Percentiles rank a stretch among this genome's conserved stretches.
Evolutionary conservation across 1,140 invertebrate genomes (phyloP).

Genomic region (Sycobia sp.): DNA sequence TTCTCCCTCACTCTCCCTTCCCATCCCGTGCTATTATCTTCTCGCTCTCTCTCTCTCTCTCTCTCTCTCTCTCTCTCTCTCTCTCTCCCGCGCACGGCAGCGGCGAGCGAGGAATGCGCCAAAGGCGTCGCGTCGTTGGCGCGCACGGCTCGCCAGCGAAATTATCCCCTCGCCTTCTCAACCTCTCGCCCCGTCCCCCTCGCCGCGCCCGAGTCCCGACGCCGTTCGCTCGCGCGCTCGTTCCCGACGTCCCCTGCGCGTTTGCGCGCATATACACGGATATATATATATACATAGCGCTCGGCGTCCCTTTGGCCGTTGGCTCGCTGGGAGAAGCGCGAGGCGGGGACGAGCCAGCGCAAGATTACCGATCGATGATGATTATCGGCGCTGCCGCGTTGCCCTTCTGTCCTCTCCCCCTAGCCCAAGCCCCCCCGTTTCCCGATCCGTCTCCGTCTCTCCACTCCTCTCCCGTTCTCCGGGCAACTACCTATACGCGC

Average conservation of each 20-base stretch:
- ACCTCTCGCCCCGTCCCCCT: not conserved
- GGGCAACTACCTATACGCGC: too few species aligned
- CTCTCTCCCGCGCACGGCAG: not conserved
- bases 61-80: conserved; percentile 1
- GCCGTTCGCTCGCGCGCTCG: too few species aligned
- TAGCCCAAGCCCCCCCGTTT: too few species aligned
- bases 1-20: not conserved
- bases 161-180: conserved; percentile 24
- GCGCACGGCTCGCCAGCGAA: conserved; percentile 15
- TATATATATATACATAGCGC: too few species aligned
- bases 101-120: conserved; percentile 22
- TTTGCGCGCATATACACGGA: too few species aligned
- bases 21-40: too few species aligned
- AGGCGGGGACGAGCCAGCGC: too few species aligned
- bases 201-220: too few species aligned
- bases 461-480: not conserved
- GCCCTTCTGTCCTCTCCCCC: conserved; percentile 11
- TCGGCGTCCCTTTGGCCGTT: too few species aligned
- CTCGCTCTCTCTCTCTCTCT: conserved; percentile 19
- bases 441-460: not conserved
- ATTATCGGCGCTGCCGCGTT: conserved; percentile 27
- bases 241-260: too few species aligned
- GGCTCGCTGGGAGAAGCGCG: too few species aligned
- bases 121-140: conserved; percentile 29
- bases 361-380: conserved; percentile 32